phyloP scores from a whole-genome alignment of 2,113 vertebrate genomes.

The Atrichornis clamosus region DNA sequence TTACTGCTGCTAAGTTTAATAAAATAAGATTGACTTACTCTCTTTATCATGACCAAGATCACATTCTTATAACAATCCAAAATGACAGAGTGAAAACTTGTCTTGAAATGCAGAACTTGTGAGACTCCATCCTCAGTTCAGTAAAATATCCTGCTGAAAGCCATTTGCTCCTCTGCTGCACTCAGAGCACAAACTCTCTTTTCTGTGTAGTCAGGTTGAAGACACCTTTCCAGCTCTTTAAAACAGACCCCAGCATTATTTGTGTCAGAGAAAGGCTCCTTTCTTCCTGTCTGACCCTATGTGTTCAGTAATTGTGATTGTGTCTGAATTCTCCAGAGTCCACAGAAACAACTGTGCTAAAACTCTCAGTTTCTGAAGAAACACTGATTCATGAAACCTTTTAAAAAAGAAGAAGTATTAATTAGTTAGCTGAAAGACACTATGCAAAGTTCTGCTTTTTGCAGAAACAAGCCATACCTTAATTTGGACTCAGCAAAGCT shows the following conservation, averaged over 20 bases:
- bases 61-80: constrained; percentile 55
- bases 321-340: neutral
- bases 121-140: neutral
- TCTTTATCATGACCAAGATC: constrained; percentile 68
- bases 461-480: neutral
- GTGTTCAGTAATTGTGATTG: neutral
- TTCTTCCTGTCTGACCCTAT: neutral
- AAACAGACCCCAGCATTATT: neutral
- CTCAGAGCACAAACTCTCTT: neutral
- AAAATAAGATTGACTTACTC: constrained; percentile 71
- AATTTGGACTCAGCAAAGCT: neutral
- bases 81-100: constrained; percentile 36
- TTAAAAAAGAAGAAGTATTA: neutral
- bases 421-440: neutral
- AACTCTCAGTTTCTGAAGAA: neutral
- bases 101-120: neutral
- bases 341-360: neutral
- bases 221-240: neutral
- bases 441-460: neutral
- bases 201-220: neutral
- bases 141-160: neutral
- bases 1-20: constrained; percentile 70
- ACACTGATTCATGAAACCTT: neutral
- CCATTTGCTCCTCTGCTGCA: neutral
- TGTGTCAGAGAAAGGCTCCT: neutral